Percentiles rank a stretch among this genome's conserved stretches.
These are phyloP conservation scores for Anguilla obscura DNA, from an alignment of 2,797 vertebrate species.

Conservation along the genomic window DNA sequence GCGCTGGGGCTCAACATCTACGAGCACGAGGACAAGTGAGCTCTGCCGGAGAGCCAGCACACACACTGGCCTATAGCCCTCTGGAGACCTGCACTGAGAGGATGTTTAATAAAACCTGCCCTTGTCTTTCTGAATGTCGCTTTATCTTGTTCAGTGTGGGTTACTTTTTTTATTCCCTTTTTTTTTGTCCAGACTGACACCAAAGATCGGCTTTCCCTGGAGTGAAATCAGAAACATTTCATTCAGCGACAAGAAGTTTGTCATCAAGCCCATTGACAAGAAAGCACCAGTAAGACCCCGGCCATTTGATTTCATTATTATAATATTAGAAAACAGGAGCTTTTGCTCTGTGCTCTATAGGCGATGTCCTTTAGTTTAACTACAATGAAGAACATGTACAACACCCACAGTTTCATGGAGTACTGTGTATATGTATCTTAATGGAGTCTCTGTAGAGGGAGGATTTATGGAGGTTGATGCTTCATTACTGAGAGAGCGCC, in stretches of 20 bases:
- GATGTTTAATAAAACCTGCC: not conserved
- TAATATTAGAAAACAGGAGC: not conserved
- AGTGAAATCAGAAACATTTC: constrained; percentile 99
- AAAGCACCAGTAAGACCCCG: constrained; percentile 91
- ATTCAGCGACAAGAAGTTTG: constrained; percentile 98
- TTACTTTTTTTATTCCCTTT: not conserved
- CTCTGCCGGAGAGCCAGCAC: constrained; percentile 21
- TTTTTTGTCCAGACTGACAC: constrained; percentile 80
- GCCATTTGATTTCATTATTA: not conserved
- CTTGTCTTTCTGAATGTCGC: not conserved
- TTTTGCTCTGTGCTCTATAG: not conserved
- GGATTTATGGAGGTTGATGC: not conserved
- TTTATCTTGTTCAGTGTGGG: not conserved
- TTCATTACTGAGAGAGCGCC: not conserved
- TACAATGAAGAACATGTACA: no score
- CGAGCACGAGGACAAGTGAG: constrained; percentile 97
- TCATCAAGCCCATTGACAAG: constrained; percentile 98
- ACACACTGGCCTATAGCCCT: not conserved
- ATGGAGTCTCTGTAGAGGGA: not conserved
- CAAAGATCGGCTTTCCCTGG: constrained; percentile 99
- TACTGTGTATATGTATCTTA: not conserved
- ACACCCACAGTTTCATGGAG: no score
- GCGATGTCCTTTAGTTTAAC: not conserved
- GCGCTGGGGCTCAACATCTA: constrained; percentile 98
- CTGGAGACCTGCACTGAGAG: constrained; percentile 19